Percentiles rank a stretch among this genome's conserved stretches.
These are phyloP conservation scores for Zalophus californianus DNA, from an alignment of 2,797 vertebrate species.

Conservation along the genomic window DNA sequence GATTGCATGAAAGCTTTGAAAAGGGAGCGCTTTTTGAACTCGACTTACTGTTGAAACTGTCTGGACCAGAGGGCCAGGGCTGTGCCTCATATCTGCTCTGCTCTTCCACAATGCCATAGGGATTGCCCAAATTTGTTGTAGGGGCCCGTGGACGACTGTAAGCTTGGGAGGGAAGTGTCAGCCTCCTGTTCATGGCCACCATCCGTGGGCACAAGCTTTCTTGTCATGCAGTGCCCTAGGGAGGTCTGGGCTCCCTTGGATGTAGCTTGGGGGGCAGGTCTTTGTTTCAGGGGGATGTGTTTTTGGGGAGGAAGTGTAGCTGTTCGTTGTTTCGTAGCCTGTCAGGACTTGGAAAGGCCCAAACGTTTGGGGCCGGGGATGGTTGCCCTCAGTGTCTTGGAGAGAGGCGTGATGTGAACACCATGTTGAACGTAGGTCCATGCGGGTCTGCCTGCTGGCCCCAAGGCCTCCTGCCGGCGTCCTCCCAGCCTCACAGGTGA, in stretches of 20 bases:
- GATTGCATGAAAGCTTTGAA: not conserved
- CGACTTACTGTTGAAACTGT: not conserved
- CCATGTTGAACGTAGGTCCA: rapidly evolving
- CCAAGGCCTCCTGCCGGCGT: too few relatives aligned
- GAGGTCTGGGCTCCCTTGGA: too few relatives aligned
- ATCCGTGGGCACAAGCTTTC: rapidly evolving
- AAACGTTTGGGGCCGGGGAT: not conserved
- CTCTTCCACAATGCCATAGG: not conserved
- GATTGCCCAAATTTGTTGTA: not conserved
- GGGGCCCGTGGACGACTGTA: not conserved
- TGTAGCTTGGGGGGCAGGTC: not conserved
- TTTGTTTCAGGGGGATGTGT: not conserved
- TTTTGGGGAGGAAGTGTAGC: not conserved
- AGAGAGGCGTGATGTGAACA: rapidly evolving
- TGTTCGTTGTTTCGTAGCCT: not conserved
- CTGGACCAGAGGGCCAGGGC: not conserved
- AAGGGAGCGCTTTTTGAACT: not conserved
- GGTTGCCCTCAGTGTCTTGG: not conserved
- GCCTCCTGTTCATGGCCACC: not conserved
- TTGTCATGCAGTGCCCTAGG: rapidly evolving
- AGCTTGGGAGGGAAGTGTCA: not conserved
- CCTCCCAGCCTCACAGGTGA: not conserved
- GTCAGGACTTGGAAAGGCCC: not conserved
- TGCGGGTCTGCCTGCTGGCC: not conserved
- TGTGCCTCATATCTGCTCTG: rapidly evolving